Base-by-base conservation (phyloP, 2,797 vertebrate genomes). In the Trachurus trachurus region DNA sequence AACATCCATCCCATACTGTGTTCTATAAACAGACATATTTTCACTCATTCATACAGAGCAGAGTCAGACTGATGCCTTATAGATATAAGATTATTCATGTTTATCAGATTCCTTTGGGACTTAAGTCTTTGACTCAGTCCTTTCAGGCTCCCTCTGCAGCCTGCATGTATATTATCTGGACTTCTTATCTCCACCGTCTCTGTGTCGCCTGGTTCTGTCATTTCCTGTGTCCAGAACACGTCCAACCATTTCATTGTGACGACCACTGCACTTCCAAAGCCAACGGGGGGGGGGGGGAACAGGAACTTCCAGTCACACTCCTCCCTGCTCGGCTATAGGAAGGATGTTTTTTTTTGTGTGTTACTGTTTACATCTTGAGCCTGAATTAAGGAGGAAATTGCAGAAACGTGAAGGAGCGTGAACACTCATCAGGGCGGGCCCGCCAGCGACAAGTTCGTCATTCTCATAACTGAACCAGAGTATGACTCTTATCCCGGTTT, bases 301-400 rank as follows among this genome's bases (percentile, higher is more conserved):
- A 71, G 81, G 61, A 80, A 83, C 65, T 71, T 29, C 19, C 70
- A 59, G 65, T 49, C 58, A 47, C 13, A 17, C 63, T 63, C 80
- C 81, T 57, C 65, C 64, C 64, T 22, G 40, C 17, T 40, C 60
- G 56, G 19, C 44, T 31, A 31, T 37, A 57, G 70, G 71, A 60
- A 63, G 74, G 78, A 83, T 79, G 81, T 80, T 34, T 34, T 34
- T 34, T 34, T 34, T 6, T 34, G 5, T 34, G 5, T 80, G 44
- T 70, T 53, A 34, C 71, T 80, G 66, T 80, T 84, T 80, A 66
- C 9, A 44, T 68, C 76, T 31, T 34, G 9, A 11, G 26, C 31
- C n/a, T 50, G 63, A 44, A n/a, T 56, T 47, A 9, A 29, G 62
- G 71, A 74, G 85, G 81, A 81, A 83, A 81, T 70, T 54, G 44